Evolutionary conservation across 2,797 vertebrate species (phyloP).

Genomic region (Lacerta agilis): DNA sequence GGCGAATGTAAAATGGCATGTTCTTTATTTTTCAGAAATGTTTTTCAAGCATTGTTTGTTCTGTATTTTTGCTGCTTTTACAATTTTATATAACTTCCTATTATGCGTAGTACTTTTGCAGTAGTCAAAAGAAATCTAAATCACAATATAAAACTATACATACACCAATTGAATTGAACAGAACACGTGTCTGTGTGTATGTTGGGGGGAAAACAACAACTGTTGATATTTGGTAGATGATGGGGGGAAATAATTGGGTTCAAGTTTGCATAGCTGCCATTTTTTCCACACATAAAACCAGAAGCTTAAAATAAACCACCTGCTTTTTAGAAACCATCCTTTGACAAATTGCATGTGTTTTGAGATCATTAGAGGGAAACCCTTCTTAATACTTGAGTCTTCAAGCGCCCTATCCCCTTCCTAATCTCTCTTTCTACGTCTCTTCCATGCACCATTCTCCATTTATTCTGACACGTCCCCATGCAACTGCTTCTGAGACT

Average conservation of each 20-base stretch:
- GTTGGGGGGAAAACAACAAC: no score
- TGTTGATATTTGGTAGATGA: not conserved
- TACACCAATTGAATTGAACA: not conserved
- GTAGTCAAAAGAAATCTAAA: not conserved
- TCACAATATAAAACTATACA: not conserved
- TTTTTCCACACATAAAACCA: not conserved
- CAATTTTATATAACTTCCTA: not conserved
- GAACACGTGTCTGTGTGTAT: not conserved
- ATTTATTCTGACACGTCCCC: not conserved
- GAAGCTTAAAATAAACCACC: not conserved
- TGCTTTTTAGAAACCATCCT: not conserved
- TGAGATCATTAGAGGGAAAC: not conserved
- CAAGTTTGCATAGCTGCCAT: not conserved
- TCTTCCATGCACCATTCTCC: not conserved
- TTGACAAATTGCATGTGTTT: not conserved
- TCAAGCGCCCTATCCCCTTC: not conserved
- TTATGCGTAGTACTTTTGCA: slow-evolving; percentile 1
- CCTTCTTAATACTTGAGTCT: not conserved
- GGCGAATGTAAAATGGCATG: slow-evolving; percentile 14
- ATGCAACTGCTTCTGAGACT: slow-evolving; percentile 5
- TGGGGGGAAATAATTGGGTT: slow-evolving; percentile 11
- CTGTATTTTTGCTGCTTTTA: not conserved
- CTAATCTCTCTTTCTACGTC: not conserved
- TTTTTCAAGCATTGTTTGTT: not conserved
- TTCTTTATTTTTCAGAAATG: slow-evolving; percentile 21